phyloP scores from a whole-genome alignment of 2,888 invertebrate species.

The Drosophila nigricruria region DNA sequence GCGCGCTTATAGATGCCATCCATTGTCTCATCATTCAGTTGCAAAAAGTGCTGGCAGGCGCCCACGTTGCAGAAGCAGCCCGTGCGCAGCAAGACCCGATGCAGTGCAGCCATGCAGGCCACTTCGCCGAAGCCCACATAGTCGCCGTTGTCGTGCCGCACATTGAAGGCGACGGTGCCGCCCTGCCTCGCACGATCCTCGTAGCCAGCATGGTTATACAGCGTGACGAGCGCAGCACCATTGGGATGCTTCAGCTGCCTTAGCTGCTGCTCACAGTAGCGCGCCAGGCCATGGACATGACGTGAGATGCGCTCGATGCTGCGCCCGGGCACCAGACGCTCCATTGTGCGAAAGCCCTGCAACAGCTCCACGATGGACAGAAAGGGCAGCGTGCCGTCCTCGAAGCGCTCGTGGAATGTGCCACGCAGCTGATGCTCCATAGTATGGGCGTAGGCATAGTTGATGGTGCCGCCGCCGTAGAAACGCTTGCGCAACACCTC shows the following conservation, averaged over 20 bases:
- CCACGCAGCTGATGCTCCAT: constrained; percentile 90
- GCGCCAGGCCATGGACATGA: constrained; percentile 92
- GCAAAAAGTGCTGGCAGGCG: constrained; percentile 93
- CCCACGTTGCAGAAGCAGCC: constrained; percentile 99
- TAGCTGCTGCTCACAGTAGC: constrained; percentile 89
- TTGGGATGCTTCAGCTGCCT: constrained; percentile 89
- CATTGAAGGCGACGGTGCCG: constrained; percentile 94
- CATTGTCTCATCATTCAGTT: constrained; percentile 89
- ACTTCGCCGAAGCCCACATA: constrained; percentile 97
- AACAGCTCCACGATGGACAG: constrained; percentile 92
- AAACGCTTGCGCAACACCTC: constrained; percentile 87
- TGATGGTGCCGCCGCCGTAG: constrained; percentile 98
- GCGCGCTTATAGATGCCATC: constrained; percentile 90
- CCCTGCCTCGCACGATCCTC: constrained; percentile 90
- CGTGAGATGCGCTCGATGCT: constrained; percentile 88
- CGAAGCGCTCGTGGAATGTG: constrained; percentile 92
- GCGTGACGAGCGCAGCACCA: constrained; percentile 88
- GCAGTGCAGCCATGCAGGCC: constrained; percentile 94
- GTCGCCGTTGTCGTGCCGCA: constrained; percentile 90
- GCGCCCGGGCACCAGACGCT: constrained; percentile 87
- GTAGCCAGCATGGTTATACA: constrained; percentile 92
- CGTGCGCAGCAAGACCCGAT: constrained; percentile 94
- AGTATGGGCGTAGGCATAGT: constrained; percentile 91
- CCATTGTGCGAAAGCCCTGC: constrained; percentile 92
- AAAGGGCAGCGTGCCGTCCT: constrained; percentile 97